Base-by-base conservation (phyloP, 1,140 invertebrate species). In the Brachionus koreanus region DNA sequence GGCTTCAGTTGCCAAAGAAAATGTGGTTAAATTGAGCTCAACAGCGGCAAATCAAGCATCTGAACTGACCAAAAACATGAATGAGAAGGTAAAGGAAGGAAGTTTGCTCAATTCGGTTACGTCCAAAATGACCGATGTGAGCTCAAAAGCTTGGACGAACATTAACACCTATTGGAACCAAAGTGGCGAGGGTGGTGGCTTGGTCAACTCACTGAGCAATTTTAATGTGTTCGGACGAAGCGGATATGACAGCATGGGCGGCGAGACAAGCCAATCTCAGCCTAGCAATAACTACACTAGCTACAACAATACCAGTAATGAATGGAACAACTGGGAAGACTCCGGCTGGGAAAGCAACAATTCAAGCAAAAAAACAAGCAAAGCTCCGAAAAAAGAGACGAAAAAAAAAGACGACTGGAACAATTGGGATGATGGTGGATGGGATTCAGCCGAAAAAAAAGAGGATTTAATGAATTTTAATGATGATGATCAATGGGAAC, bases 1-100 rank as follows among this genome's bases (percentile, higher is more conserved):
- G 79, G 79, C 79, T 35, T 46, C 39, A n/a, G 79, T 82, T 10
- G 79, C 79, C n/a, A 82, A 82, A 69, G 79, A 82, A 12, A 65
- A 63, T 25, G 79, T 82, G 42, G 76, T 79, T 6, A 79, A 79
- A 61, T 39, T 65, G 19, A 65, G 57, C 16, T 65, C 57, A 19
- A 82, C 39, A 13, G 79, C 79, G 65, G 79, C 79, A 7, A 29
- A 29, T 9, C 57, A 82, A 13, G 61, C 79, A n/a, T 25, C 79
- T 33, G 79, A 82, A 35, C 49, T 82, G 57, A 46, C 79, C 5
- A 65, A 65, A 69, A 82, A 82, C 33, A 43, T 82, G 33, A 82
- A 65, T 49, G 74, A 77, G 61, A 57, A 77, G 37, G 74, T 57
- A 0, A 77, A 77, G 57, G 79, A 82, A 16, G 79, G 79, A 33